Evolutionary conservation across 2,113 vertebrate genomes (phyloP), one percentile per base, ranked within the genome.

Genomic region (Pangasianodon hypophthalmus): DNA sequence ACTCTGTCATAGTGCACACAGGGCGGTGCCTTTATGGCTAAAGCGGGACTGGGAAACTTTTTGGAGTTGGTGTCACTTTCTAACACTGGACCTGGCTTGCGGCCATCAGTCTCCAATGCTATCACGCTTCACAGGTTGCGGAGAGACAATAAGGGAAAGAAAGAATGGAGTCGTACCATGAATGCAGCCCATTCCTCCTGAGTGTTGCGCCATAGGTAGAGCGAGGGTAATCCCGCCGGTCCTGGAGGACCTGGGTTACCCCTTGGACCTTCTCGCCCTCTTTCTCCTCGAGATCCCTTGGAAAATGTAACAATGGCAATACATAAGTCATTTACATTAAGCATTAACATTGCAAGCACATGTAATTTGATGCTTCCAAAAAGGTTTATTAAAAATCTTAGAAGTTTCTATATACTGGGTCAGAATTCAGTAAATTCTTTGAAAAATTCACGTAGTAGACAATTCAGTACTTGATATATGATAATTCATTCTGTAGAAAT

Each of bases 141-240:
- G 18, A 56, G 19, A 60, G 21, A 62, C 48, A 37, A 73, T 86
- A 1, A 69, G 16, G 19, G n/a, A 85, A 79, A 60, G 21, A 44
- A 69, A 67, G 24, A 85, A 67, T 60, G 79, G 29, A 89, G 16
- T 92, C 94, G 93, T 93, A 97, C 97, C 60, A 16, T 95, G 90
- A 97, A 97, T 0, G 41, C 90, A n/a, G 91, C 92, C 97, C 96
- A 96, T 83, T 97, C 96, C 67, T 97, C 96, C 52, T 91, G 90
- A n/a, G 96, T 94, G 94, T 97, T 97, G 88, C 95, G 96, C 96
- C 96, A 96, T 24, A 97, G 95, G 73, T 96, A 87, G 0, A 97
- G 73, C 26, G 92, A 94, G 46, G 97, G 97, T 64, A 96, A 92
- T 48, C 97, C 97, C 0, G 96, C 95, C 41, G 91, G 93, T 56